A percentile compares a stretch with the other conserved stretches of the same genome.
phyloP scores from a whole-genome alignment of 2,113 vertebrate species.

The Corythornis vintsioides region DNA sequence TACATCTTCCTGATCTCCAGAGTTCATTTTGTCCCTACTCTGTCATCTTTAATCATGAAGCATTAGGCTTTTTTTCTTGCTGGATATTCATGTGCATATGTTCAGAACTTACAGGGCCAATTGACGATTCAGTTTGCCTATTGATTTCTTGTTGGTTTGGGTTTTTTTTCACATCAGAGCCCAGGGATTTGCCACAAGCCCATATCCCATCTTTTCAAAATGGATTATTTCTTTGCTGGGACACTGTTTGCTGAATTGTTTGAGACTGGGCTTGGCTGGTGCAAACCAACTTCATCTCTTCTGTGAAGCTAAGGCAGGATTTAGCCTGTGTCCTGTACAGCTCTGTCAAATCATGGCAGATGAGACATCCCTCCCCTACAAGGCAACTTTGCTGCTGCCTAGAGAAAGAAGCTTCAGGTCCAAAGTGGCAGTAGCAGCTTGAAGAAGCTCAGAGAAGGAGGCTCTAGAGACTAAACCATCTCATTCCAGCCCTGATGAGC shows the following conservation, averaged over 20 bases:
- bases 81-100: slow-evolving; percentile 51
- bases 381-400: not conserved
- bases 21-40: slow-evolving; percentile 59
- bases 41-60: slow-evolving; percentile 71
- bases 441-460: not conserved
- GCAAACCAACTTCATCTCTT: not conserved
- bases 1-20: slow-evolving; percentile 54
- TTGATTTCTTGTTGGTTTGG: not conserved
- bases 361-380: rapidly evolving
- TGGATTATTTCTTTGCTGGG: slow-evolving; percentile 12
- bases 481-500: not conserved
- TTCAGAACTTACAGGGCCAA: slow-evolving; percentile 58
- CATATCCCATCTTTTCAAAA: slow-evolving; percentile 49
- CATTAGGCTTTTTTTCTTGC: slow-evolving; percentile 52
- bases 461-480: not conserved
- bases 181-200: slow-evolving; percentile 60
- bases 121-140: slow-evolving; percentile 10
- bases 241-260: slow-evolving; percentile 1
- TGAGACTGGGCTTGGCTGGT: slow-evolving; percentile 20
- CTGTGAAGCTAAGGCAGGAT: not conserved
- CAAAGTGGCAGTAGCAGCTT: not conserved
- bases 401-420: not conserved
- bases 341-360: not conserved
- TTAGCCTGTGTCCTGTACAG: not conserved
- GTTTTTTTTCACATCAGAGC: slow-evolving; percentile 1